Conservation (phyloP, 2,113 vertebrate genomes). For the Ctenomys sociabilis region DNA sequence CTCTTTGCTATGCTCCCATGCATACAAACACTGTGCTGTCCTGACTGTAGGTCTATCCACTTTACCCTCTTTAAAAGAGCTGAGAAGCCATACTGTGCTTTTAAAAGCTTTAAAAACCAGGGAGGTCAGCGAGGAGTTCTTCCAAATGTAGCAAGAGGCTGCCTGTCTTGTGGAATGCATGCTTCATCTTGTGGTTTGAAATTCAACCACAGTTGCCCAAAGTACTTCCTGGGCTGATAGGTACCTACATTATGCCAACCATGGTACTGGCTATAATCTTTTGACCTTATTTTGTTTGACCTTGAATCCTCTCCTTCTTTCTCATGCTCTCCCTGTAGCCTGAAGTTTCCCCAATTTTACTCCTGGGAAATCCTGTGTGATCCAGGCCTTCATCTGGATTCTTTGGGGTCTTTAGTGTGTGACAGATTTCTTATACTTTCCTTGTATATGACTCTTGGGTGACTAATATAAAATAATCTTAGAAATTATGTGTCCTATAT, state of each 20-base stretch:
- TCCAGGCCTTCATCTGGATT: no score
- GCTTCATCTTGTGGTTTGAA: constrained; percentile 60
- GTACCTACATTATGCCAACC: neutral
- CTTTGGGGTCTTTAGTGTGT: no score
- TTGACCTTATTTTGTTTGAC: constrained; percentile 2
- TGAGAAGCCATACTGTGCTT: neutral
- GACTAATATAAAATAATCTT: no score
- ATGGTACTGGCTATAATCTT: neutral
- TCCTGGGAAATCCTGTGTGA: neutral
- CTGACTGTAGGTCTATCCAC: neutral
- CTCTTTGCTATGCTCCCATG: neutral
- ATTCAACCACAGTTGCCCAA: neutral
- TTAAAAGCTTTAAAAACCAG: neutral
- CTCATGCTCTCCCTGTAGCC: neutral
- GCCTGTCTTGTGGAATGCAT: neutral
- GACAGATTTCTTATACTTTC: no score
- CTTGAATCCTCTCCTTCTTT: neutral
- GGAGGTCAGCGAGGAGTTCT: neutral
- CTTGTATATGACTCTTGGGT: no score
- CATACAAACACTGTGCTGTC: neutral
- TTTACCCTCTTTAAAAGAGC: neutral
- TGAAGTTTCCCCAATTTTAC: neutral
- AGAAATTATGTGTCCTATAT: no score
- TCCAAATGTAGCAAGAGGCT: constrained; percentile 56
- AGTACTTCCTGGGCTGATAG: constrained; percentile 26